phyloP scores from a whole-genome alignment of 1,140 invertebrate genomes.

The Calliopsis andreniformis region DNA sequence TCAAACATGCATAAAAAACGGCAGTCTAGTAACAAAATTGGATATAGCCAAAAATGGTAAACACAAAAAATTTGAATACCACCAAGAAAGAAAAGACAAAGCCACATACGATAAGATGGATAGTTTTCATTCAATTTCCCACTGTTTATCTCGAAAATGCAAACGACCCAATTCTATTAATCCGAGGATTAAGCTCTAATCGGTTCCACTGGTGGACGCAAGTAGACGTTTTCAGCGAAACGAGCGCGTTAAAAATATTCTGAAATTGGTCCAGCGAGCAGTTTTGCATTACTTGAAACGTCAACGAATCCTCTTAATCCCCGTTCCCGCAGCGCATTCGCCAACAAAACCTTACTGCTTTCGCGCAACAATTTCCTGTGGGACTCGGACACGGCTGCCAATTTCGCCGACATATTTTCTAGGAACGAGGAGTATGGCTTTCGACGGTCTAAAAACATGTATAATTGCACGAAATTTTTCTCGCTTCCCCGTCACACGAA shows the following conservation, averaged over 20 bases:
- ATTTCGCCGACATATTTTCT: conserved; percentile 22
- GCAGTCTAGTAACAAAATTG: too few species aligned
- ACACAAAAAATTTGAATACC: too few species aligned
- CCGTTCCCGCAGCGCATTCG: background rate
- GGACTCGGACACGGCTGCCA: conserved; percentile 2
- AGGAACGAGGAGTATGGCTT: background rate
- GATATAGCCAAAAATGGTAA: too few species aligned
- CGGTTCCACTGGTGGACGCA: background rate
- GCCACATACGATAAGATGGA: background rate
- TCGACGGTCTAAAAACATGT: background rate
- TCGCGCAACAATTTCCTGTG: conserved; percentile 15
- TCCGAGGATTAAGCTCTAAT: conserved; percentile 20
- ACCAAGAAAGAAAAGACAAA: background rate
- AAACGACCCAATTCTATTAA: conserved; percentile 17
- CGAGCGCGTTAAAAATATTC: conserved; percentile 12
- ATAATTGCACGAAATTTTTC: background rate
- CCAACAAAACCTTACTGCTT: background rate
- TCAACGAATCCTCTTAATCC: conserved; percentile 38
- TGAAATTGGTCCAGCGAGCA: background rate
- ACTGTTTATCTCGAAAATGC: background rate
- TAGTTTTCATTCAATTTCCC: background rate
- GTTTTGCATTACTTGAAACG: conserved; percentile 22
- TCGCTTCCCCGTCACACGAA: too few species aligned
- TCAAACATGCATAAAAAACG: too few species aligned
- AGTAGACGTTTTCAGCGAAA: background rate